Evolutionary conservation across 2,888 invertebrate genomes (phyloP), one percentile per base, ranked within the genome.

Genomic region (Marasmarcha lunaedactyla): DNA sequence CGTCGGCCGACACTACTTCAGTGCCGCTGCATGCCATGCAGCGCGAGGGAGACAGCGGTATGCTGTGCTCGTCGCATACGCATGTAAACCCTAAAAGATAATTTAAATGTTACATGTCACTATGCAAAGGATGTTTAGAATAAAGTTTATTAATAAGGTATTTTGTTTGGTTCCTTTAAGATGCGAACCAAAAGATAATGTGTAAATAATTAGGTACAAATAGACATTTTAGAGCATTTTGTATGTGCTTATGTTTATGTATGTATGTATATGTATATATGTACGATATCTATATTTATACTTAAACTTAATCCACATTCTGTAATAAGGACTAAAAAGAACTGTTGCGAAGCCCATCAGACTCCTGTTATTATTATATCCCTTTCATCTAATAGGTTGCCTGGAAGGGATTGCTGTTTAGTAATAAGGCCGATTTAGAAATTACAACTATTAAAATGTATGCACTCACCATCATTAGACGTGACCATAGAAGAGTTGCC

Each of bases 11-110:
- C 1, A 78, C 61, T 1, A 76, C 47, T 41, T 76, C 73, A 0
- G 76, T 74, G 0, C 57, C 55, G 25, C 65, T 68, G 47, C 84
- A 84, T 0, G 59, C 55, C 37, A 48, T 63, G 44, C 84, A 84
- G 0, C 47, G 52, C 9, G 43, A 49, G 20, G 54, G 42, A 0
- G 56, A 58, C 0, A 44, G 38, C 9, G 62, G 62, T 7, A 78
- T 44, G 36, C 74, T 72, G 42, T 69, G 64, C 1, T 64, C 65
- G 3, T 63, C 63, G 41, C 81, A 83, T 0, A 46, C 42, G 42
- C 83, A 83, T 0, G 66, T 57, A 15, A 77, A 77, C 13, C 83
- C 83, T 81, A 46, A 2, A 46, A 42, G 15, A 27, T 10, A 7
- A 30, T 6, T 7, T 14, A 10, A 37, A 10, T 11, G 10, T 25